These are phyloP conservation scores for Graptemys geographica DNA, from an alignment of 2,797 vertebrate genomes.

Conservation along the genomic window DNA sequence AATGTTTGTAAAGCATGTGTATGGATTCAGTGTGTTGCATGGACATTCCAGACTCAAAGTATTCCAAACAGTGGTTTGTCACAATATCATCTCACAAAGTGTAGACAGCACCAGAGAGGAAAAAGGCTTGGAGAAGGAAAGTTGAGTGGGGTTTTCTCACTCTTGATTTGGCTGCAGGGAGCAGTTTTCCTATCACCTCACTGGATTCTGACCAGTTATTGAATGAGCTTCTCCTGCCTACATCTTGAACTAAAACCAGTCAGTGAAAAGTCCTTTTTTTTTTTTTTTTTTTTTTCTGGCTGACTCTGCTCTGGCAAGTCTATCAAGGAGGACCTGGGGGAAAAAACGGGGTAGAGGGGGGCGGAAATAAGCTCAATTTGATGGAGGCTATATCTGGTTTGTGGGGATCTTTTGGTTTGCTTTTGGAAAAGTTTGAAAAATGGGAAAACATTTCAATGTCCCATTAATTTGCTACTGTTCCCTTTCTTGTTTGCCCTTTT, in stretches of 20 bases:
- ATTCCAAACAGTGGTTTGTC: not conserved
- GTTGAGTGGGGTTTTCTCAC: not conserved
- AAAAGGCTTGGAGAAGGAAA: not conserved
- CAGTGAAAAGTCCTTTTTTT: not conserved
- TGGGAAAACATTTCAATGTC: not conserved
- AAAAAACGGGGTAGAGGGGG: not conserved
- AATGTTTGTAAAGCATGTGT: not conserved
- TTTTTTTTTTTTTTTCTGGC: not conserved
- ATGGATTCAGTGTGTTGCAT: not conserved
- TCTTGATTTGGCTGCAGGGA: not conserved
- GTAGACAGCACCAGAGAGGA: not conserved
- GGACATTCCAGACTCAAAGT: not conserved
- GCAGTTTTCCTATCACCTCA: not conserved
- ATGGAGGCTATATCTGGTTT: not conserved
- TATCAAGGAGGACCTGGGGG: not conserved
- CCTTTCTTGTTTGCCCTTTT: not conserved
- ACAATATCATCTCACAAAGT: not conserved
- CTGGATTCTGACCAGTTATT: not conserved
- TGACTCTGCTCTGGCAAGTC: not conserved
- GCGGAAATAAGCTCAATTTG: not conserved
- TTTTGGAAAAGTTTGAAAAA: not conserved
- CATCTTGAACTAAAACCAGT: not conserved
- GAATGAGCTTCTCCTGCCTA: not conserved
- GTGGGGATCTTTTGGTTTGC: not conserved
- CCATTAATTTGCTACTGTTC: not conserved